Conservation (phyloP, 2,888 invertebrate genomes). For the Hyposoter dolosus region DNA sequence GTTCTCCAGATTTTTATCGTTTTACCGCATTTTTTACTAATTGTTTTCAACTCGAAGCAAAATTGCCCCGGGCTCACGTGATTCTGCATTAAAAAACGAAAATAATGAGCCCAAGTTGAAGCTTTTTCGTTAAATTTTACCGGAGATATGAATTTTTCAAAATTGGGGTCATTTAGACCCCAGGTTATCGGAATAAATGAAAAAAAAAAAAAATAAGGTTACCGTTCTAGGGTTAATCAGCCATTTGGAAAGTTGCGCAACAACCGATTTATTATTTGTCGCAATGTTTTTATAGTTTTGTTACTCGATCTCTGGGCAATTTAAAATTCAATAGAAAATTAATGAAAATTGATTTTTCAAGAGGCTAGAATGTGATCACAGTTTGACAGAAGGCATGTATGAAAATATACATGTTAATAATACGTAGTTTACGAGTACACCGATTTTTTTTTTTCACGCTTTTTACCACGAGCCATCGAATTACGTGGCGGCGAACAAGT, state of each 20-base stretch:
- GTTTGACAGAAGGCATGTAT: conserved; percentile 82
- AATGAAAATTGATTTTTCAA: conserved; percentile 53
- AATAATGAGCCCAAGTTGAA: too few relatives aligned
- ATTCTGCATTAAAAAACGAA: too few relatives aligned
- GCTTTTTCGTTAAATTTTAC: too few relatives aligned
- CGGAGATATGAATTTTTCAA: too few relatives aligned
- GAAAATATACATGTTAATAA: conserved; percentile 71
- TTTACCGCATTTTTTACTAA: too few relatives aligned
- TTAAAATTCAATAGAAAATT: neutral
- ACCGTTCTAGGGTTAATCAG: neutral
- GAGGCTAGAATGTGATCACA: conserved; percentile 81
- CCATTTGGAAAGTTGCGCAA: neutral
- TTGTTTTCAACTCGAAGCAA: too few relatives aligned
- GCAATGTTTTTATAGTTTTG: neutral
- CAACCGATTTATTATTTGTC: neutral
- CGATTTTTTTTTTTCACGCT: conserved; percentile 5
- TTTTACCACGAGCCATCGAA: neutral
- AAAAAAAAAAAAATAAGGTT: too few relatives aligned
- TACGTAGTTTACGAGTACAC: conserved; percentile 30
- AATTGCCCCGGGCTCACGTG: too few relatives aligned
- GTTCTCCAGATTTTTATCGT: too few relatives aligned
- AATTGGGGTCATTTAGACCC: too few relatives aligned
- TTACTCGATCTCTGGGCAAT: neutral
- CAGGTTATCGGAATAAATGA: too few relatives aligned
- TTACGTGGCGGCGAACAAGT: neutral